Base-by-base conservation (phyloP, 2,113 vertebrate genomes). In the Hyperopisus bebe region DNA sequence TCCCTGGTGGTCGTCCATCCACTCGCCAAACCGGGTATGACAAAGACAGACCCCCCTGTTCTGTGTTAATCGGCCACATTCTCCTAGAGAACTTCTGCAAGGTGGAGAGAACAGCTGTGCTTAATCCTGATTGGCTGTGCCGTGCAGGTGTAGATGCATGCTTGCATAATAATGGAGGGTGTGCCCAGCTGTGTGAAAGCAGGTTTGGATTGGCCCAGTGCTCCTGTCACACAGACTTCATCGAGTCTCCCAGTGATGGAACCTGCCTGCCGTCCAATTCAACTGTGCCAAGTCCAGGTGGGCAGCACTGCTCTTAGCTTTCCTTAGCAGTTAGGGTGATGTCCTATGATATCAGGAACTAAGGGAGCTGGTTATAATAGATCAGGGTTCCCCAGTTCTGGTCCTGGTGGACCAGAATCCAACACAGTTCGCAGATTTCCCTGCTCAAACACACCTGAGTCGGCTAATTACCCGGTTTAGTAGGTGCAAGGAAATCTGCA, bases 11-110 rank as follows among this genome's bases (percentile, higher is more conserved):
- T 99, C 91, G 94, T 97, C 90, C 98, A 99, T 92, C 97, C 97
- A 46, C 94, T 98, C 85, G 96, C 97, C 89, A 99, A 98, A 96
- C 97, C 98, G 97, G 97, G 97, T 99, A 96, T 44, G 8, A 44
- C 50, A 90, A 17, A 90, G 6, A 13, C 50, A n/a, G 27, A 66
- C 48, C 24, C 62, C 62, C 55, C 42, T 70, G 21, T 50, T 53
- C 48, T 31, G 5, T 74, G 42, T 70, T 87, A 53, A 35, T 27
- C 27, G 39, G 87, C 46, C 74, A 87, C 35, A 55, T 82, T 53
- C 51, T 84, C 39, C 50, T 31, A 24, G 19, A 44, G 35, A 24
- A 44, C 21, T 19, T 88, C 21, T 88, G 31, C 19, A 42, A 24
- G 6, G 50, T 53, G 31, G 3, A 24, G 31, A 50, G 31, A 50